Evolutionary conservation across 2,113 vertebrate genomes (phyloP).

Genomic region (Dasyprocta punctata): DNA sequence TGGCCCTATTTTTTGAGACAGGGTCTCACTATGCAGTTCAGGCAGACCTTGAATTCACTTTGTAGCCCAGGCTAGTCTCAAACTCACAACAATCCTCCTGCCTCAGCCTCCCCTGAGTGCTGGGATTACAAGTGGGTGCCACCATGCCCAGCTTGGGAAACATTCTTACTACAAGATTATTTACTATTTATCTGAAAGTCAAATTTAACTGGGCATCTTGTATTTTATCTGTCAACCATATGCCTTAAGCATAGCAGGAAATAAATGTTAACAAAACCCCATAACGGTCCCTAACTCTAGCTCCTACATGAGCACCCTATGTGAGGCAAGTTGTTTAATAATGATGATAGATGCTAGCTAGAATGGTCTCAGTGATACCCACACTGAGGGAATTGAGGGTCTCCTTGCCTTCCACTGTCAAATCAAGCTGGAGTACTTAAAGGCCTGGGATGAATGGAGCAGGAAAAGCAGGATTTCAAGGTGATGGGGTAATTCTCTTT

Average conservation of each 20-base stretch:
- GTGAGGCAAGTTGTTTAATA: neutral
- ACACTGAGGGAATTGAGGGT: neutral
- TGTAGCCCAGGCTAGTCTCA: too few relatives aligned
- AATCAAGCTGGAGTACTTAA: neutral
- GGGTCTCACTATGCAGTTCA: too few relatives aligned
- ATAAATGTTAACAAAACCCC: conserved; percentile 9
- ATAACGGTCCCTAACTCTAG: neutral
- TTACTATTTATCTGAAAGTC: neutral
- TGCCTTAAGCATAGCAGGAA: neutral
- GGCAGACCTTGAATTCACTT: too few relatives aligned
- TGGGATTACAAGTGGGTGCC: too few relatives aligned
- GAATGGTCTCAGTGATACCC: neutral
- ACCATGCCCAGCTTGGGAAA: too few relatives aligned
- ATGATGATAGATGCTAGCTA: neutral
- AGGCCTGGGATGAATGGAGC: neutral
- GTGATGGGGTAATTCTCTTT: neutral
- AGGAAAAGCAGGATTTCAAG: neutral
- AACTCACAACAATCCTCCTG: too few relatives aligned
- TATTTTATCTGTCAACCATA: neutral
- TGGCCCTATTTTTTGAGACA: too few relatives aligned
- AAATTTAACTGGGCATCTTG: neutral
- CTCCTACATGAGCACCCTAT: neutral
- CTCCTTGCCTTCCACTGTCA: neutral
- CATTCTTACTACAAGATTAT: neutral
- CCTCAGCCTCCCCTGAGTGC: too few relatives aligned